Percentiles rank a stretch among this genome's conserved stretches.
These are phyloP conservation scores for Melanitta fusca DNA, from an alignment of 2,797 vertebrate species.

Conservation along the genomic window DNA sequence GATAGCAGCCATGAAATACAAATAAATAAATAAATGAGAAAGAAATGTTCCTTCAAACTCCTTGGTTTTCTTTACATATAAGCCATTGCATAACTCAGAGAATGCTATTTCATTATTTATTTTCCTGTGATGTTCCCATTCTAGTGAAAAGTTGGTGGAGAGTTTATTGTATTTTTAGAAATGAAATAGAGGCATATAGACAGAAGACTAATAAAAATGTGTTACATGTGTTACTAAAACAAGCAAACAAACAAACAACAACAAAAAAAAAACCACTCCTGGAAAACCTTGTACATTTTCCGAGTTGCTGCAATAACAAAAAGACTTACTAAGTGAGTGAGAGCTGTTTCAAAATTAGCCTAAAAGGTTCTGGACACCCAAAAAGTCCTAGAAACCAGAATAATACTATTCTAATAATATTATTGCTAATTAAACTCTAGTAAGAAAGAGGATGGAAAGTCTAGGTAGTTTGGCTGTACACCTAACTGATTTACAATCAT, in stretches of 20 bases:
- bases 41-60: neutral
- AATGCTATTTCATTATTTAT: accelerated
- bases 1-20: neutral
- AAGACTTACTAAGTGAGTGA: neutral
- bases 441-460: neutral
- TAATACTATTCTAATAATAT: neutral
- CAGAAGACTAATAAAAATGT: neutral
- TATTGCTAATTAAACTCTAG: neutral
- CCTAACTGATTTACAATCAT: neutral
- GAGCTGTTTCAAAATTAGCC: neutral
- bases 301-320: neutral
- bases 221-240: neutral
- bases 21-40: neutral
- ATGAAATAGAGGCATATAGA: accelerated
- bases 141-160: neutral
- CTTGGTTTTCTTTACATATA: neutral
- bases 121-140: neutral
- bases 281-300: neutral
- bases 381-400: neutral
- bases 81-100: neutral
- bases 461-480: neutral
- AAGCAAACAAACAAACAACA: too few species aligned
- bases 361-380: neutral
- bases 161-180: neutral
- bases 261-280: too few species aligned